Evolutionary conservation across 2,113 vertebrate genomes (phyloP).

Genomic region (Crotalus helleri): DNA sequence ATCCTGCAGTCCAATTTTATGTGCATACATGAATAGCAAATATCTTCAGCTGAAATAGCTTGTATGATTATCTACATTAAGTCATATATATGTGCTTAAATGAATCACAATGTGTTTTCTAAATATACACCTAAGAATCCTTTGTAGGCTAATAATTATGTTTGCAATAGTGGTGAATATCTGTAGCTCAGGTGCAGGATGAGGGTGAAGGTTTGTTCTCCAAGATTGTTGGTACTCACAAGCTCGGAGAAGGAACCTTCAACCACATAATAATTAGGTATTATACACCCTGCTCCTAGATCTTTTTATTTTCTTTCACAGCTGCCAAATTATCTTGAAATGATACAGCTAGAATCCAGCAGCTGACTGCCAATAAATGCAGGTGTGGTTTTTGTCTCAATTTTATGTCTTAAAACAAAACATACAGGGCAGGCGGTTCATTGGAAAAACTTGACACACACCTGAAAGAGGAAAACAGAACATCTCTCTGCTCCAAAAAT

Average conservation of each 20-base stretch:
- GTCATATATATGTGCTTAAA: neutral
- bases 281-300: too few relatives aligned
- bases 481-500: neutral
- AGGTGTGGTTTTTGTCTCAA: neutral
- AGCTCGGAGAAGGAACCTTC: too few relatives aligned
- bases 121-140: neutral
- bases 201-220: too few relatives aligned
- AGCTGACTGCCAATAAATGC: neutral
- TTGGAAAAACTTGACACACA: neutral
- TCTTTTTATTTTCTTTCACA: neutral
- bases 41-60: conserved; percentile 4
- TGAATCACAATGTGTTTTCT: neutral
- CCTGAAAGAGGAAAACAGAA: neutral
- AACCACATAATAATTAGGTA: too few relatives aligned
- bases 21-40: neutral
- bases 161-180: too few relatives aligned
- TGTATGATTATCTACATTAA: neutral
- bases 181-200: too few relatives aligned
- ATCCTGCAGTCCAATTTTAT: neutral
- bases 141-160: neutral
- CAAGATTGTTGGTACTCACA: too few relatives aligned
- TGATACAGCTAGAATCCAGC: neutral
- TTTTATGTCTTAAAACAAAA: neutral
- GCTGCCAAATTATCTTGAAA: neutral
- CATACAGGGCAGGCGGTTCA: neutral